Evolutionary conservation across 1,140 invertebrate genomes (phyloP).

Genomic region (Sarcophaga peregrina): DNA sequence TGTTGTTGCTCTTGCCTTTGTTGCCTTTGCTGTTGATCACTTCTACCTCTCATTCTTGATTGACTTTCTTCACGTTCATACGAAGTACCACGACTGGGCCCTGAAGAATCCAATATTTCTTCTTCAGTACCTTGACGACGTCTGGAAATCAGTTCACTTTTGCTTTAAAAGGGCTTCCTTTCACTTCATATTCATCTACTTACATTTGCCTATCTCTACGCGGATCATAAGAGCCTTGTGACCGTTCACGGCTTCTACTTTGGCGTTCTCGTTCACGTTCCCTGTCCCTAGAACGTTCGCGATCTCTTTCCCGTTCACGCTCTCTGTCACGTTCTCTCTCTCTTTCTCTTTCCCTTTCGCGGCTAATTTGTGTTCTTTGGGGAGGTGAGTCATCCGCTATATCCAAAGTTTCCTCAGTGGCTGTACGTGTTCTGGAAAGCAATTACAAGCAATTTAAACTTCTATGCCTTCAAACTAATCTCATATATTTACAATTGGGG

Average conservation of each 20-base stretch:
- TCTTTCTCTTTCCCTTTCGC: conserved; percentile 52
- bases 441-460: too few species aligned
- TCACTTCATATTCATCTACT: neutral
- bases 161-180: neutral
- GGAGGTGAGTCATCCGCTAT: conserved; percentile 57
- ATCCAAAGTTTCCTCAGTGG: conserved; percentile 61
- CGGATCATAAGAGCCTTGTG: conserved; percentile 41
- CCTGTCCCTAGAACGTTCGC: neutral
- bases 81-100: conserved; percentile 59
- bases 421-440: conserved; percentile 54
- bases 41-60: conserved; percentile 24
- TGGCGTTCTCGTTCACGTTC: neutral
- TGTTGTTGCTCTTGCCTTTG: conserved; percentile 14
- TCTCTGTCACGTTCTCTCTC: conserved; percentile 55
- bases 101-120: conserved; percentile 63
- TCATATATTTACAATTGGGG: conserved; percentile 56
- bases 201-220: conserved; percentile 48
- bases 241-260: neutral
- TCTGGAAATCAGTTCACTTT: conserved; percentile 10
- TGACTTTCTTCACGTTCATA: conserved; percentile 44
- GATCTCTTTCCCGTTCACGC: neutral
- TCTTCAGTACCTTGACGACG: conserved; percentile 49
- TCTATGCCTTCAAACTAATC: too few species aligned
- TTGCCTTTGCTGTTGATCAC: conserved; percentile 3
- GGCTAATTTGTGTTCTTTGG: conserved; percentile 44